Evolutionary conservation across 1,140 invertebrate species (phyloP).

Genomic region (Dendroctonus ponderosae): DNA sequence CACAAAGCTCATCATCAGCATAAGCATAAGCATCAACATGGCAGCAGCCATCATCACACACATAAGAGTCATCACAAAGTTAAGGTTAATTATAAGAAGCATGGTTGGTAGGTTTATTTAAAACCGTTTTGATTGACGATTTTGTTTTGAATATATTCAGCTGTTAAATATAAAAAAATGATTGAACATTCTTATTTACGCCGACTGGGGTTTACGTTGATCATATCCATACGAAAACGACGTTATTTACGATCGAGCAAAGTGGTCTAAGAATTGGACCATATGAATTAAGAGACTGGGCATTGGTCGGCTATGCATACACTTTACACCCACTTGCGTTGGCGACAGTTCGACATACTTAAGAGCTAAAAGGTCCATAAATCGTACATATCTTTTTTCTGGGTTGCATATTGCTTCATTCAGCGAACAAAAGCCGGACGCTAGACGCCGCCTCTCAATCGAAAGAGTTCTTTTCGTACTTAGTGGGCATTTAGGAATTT

Average conservation of each 20-base stretch:
- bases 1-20: slow-evolving; percentile 22
- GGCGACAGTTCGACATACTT: slow-evolving; percentile 3
- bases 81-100: slow-evolving; percentile 26
- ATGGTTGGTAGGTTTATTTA: slow-evolving; percentile 2
- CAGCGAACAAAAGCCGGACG: no score
- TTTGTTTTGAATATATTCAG: neutral
- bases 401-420: no score
- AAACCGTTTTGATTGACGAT: neutral
- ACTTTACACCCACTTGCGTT: slow-evolving; percentile 3
- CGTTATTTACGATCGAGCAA: no score
- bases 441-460: no score
- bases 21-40: slow-evolving; percentile 9
- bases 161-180: no score
- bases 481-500: no score
- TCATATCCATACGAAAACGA: no score
- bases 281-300: no score
- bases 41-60: slow-evolving; percentile 4
- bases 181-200: no score
- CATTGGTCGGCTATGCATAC: slow-evolving; percentile 7
- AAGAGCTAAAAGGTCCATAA: neutral
- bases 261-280: no score
- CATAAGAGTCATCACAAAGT: slow-evolving; percentile 14
- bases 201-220: no score
- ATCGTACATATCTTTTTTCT: neutral
- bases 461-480: no score